Evolutionary conservation across 2,797 vertebrate genomes (phyloP), one percentile per base, ranked within the genome.

Genomic region (Rhabdophis nuchalis): DNA sequence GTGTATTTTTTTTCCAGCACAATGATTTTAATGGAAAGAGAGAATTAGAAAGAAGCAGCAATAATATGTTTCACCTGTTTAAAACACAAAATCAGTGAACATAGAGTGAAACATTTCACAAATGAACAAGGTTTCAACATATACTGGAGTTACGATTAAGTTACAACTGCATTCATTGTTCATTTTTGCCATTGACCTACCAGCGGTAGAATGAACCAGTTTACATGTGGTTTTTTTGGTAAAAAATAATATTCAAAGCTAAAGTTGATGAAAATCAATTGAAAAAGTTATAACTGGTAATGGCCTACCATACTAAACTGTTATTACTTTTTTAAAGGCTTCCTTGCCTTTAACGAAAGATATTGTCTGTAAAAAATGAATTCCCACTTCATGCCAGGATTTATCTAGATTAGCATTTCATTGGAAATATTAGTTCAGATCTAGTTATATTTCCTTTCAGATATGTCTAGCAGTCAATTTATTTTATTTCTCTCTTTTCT

Each of bases 41-140:
- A 87, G 46, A 29, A 68, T 46, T n/a, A 32, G 13, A 90, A 60
- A 90, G 27, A 77, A 86, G 86, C 57, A 93, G 95, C 87, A 64
- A 14, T 77, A 91, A 90, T 91, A 36, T 95, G 92, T 96, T 94
- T 96, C 94, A 95, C 94, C 87, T 90, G 53, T 68, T 87, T 86
- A 87, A 96, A 94, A 95, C 93, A 96, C 92, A 53, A 92, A 85
- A 94, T 96, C 60, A 93, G 94, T 94, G 92, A 96, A 93, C 27
- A 87, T 68, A 95, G 93, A 85, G 77, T 58, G 86, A 91, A 93
- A 89, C 88, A 91, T 92, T 85, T 89, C 86, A 89, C 20, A 52
- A 82, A 25, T 58, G 64, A 92, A 89, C 85, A 96, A 32, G 11
- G 11, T 87, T 93, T 56, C 16, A 57, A 2, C 32, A 85, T 52